Evolutionary conservation across 2,797 vertebrate genomes (phyloP), one percentile per base, ranked within the genome.

Genomic region (Acanthiza pusilla): DNA sequence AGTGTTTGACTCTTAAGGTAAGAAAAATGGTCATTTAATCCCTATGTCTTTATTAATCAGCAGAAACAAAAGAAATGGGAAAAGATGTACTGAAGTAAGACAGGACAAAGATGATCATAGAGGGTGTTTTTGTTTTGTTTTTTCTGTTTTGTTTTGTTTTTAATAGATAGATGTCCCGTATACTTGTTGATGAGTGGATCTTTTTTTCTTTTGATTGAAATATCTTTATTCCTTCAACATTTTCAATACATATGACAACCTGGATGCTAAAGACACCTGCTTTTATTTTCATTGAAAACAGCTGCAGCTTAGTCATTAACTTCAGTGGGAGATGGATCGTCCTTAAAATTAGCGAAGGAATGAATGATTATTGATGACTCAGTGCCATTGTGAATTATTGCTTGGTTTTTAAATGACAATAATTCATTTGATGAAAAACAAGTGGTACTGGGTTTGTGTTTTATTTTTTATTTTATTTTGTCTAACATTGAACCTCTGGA

Each of bases 281-380:
- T 86, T 86, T 75, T 90, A 32, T 78, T 84, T 89, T 61, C 20
- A 79, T 26, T 76, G 34, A 73, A 88, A 85, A 70, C 22, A 45
- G 26, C 9, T 17, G 11, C 40, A 82, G n/a, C 5, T 91, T 58
- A 48, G 9, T 68, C 5, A 26, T 88, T 88, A 71, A 20, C 21
- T 86, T 81, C 26, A 67, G 5, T 54, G 9, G 14, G 34, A 88
- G 42, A 78, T 47, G 29, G 25, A 45, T 86, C 7, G 16, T 67
- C 27, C 27, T 72, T 72, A 89, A 63, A 29, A 61, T 29, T 36
- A 86, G 15, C 43, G 66, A 61, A 61, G 29, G 36, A 88, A 42
- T 17, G 8, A 89, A 62, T 62, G 3, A 62, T n/a, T 70, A 75
- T 51, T 88, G 60, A 81, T 2, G 4, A 86, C 23, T 65, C 34